Evolutionary conservation across 2,888 invertebrate genomes (phyloP), one percentile per base, ranked within the genome.

Genomic region (Standfussiana lucernea): DNA sequence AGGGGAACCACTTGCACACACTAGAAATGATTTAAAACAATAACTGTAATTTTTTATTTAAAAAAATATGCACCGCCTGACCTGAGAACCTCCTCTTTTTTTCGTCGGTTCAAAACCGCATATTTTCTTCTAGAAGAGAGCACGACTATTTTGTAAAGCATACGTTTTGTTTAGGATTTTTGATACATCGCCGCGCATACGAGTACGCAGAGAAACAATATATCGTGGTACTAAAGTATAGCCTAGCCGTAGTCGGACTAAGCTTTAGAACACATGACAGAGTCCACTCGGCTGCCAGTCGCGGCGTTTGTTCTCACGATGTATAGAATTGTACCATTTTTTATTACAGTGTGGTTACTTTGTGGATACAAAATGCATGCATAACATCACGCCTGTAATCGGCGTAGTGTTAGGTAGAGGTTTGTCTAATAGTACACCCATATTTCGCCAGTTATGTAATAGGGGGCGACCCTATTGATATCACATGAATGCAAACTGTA

Each of bases 121-220:
- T 18, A 18, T 28, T 65, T 67, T 7, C 50, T 7, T 50, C 18
- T 24, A 47, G n/a, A 62, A 66, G 66, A 77, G 15, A 45, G 47
- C 35, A 8, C 64, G 37, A 32, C 15, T 28, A 40, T 56, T 53
- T 15, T n/a, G 45, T 59, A 61, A 47, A 76, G 50, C 32, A 32
- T 76, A 61, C 32, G 45, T 66, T 82, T 70, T 69, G 42, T 75
- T 53, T 72, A 28, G 11, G 62, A 70, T 72, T 74, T 75, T 62
- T 74, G 85, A 83, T 69, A 24, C 65, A 80, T 71, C 65, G 80
- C 68, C 37, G 56, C 37, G 62, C 66, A 64, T 65, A 76, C 37
- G 62, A 66, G 59, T 65, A 76, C 76, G 72, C 68, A 50, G 50
- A 50, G 68, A 83, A 74, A 71, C 71, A 85, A 76, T 76, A 84